phyloP scores from a whole-genome alignment of 2,113 vertebrate species.

The Phalacrocorax carbo region DNA sequence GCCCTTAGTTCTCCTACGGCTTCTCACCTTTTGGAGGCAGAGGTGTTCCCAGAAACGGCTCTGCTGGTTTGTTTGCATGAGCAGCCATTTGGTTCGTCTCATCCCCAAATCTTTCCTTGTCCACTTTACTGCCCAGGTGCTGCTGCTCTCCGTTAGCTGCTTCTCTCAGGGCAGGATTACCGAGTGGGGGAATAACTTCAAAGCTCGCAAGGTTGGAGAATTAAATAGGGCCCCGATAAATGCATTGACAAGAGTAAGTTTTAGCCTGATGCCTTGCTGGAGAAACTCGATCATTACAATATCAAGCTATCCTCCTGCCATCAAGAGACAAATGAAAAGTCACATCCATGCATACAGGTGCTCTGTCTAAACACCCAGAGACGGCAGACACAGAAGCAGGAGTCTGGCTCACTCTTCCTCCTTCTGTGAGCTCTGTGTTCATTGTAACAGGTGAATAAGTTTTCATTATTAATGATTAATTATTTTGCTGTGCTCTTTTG shows the following conservation, averaged over 20 bases:
- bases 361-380: neutral
- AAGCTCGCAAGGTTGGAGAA: neutral
- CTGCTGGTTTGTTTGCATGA: neutral
- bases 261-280: neutral
- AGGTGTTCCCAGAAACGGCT: neutral
- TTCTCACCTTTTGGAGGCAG: neutral
- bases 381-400: neutral
- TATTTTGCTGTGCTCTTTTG: neutral
- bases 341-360: accelerated
- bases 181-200: neutral
- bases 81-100: neutral
- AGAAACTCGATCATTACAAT: neutral
- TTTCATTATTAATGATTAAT: neutral
- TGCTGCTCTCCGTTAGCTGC: neutral
- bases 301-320: neutral
- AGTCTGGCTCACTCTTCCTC: neutral
- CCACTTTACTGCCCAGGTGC: neutral
- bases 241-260: neutral
- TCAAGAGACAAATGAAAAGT: neutral
- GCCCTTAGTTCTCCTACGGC: neutral
- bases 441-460: neutral
- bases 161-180: neutral
- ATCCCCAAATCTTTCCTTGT: neutral
- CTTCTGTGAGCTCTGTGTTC: neutral
- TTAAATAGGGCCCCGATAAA: neutral